Evolutionary conservation across 2,797 vertebrate genomes (phyloP).

Genomic region (Malurus splendens): DNA sequence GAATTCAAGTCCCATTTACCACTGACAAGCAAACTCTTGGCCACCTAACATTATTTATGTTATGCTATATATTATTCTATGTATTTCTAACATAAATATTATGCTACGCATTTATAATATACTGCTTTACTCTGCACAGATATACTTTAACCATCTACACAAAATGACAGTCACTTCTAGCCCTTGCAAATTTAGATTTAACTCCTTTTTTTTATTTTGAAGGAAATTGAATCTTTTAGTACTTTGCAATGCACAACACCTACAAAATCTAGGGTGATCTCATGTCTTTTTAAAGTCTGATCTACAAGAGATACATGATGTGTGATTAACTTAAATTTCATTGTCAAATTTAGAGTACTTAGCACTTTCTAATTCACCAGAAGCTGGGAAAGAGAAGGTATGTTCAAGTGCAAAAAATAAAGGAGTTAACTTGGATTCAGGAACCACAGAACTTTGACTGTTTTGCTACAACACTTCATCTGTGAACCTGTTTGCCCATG

Average conservation of each 20-base stretch:
- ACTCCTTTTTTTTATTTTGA: background rate
- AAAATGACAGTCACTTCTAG: background rate
- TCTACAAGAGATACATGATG: background rate
- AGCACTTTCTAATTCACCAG: background rate
- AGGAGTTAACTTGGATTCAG: background rate
- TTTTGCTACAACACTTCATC: background rate
- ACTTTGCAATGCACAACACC: background rate
- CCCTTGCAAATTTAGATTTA: background rate
- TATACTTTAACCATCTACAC: background rate
- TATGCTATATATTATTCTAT: background rate
- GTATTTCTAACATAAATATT: background rate
- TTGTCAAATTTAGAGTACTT: background rate
- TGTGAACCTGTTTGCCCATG: background rate
- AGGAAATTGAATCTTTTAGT: background rate
- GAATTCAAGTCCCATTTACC: background rate
- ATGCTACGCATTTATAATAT: background rate
- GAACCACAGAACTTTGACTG: background rate
- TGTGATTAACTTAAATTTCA: background rate
- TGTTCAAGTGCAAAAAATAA: background rate
- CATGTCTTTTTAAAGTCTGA: background rate
- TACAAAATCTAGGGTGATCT: background rate
- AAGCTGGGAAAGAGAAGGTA: background rate
- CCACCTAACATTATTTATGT: background rate
- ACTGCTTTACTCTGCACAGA: background rate
- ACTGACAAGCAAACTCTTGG: background rate